Percentiles rank a stretch among this genome's conserved stretches.
Evolutionary conservation across 1,140 invertebrate genomes (phyloP).

Genomic region (Octopus sinensis): DNA sequence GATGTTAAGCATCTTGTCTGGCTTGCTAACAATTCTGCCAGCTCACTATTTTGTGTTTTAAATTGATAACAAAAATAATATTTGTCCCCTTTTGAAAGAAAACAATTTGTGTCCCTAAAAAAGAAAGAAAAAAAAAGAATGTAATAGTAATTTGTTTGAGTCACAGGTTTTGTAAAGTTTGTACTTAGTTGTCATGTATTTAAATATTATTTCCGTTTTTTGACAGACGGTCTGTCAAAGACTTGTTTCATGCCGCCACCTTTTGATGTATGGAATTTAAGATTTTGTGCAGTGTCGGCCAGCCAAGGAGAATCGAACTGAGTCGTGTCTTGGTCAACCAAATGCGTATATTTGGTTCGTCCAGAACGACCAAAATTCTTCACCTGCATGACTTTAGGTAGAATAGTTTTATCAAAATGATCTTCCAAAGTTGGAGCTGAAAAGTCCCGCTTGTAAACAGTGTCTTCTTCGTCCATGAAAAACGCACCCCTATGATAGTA

Average conservation of each 20-base stretch:
- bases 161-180: no score
- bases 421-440: constrained; percentile 96
- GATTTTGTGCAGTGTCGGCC: constrained; percentile 80
- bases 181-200: no score
- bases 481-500: constrained; percentile 99
- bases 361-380: constrained; percentile 99
- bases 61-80: no score
- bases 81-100: no score
- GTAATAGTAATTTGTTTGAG: no score
- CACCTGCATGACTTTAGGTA: constrained; percentile 98
- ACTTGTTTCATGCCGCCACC: constrained; percentile 94
- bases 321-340: constrained; percentile 98
- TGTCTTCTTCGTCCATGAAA: constrained; percentile 90
- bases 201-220: constrained; percentile 39
- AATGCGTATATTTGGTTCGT: constrained; percentile 97
- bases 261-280: constrained; percentile 84
- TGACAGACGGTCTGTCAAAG: constrained; percentile 76
- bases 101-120: no score
- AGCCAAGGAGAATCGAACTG: constrained; percentile 97
- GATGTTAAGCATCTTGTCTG: no score
- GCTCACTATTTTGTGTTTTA: no score
- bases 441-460: constrained; percentile 91
- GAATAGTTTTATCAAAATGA: constrained; percentile 97
- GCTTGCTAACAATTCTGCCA: no score
- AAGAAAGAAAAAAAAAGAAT: no score